Evolutionary conservation across 2,113 vertebrate genomes (phyloP).

Genomic region (Oreochromis aureus): DNA sequence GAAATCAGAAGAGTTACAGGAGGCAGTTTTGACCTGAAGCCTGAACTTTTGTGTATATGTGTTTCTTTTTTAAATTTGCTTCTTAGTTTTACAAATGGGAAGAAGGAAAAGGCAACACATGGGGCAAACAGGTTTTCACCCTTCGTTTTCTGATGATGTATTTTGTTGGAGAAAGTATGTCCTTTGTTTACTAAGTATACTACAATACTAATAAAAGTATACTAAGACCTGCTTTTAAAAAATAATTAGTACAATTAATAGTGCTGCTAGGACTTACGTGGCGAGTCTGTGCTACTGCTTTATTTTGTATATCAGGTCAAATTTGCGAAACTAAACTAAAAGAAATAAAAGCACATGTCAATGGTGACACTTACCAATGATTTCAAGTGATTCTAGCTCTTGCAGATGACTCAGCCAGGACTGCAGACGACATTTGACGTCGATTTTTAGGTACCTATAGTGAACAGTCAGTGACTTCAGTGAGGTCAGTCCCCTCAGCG

Average conservation of each 20-base stretch:
- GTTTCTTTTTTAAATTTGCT: no score
- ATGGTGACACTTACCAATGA: slow-evolving; percentile 31
- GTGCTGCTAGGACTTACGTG: not conserved
- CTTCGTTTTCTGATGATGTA: not conserved
- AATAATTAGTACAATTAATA: not conserved
- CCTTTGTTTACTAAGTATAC: not conserved
- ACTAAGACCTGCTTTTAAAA: not conserved
- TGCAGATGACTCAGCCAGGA: slow-evolving; percentile 47
- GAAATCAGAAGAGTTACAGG: not conserved
- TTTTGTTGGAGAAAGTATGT: not conserved
- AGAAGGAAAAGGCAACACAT: not conserved
- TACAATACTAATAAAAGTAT: no score
- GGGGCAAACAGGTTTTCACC: not conserved
- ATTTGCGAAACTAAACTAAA: not conserved
- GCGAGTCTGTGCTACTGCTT: not conserved
- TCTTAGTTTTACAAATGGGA: not conserved
- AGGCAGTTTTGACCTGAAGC: not conserved
- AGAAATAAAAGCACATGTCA: not conserved
- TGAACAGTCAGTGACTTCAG: slow-evolving; percentile 37
- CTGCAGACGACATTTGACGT: slow-evolving; percentile 39
- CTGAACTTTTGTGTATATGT: not conserved
- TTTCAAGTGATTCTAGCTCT: slow-evolving; percentile 34
- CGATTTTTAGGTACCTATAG: slow-evolving; percentile 51
- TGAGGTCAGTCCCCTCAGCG: slow-evolving; percentile 34
- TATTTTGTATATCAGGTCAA: not conserved